Base-by-base conservation (phyloP, 2,888 invertebrate species). In the Ectemnius continuus region DNA sequence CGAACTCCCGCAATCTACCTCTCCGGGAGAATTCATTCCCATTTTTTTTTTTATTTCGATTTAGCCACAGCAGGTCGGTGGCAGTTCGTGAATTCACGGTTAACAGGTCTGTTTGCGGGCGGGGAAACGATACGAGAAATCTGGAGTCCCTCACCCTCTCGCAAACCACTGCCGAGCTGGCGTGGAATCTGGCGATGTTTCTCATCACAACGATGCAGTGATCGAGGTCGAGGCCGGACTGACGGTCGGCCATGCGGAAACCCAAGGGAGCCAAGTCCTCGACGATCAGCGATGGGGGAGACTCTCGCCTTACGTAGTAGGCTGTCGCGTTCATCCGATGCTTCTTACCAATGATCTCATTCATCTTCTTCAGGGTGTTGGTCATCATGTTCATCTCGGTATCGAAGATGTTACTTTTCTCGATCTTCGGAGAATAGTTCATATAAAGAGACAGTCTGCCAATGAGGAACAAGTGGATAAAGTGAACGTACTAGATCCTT, bases 191-290 rank as follows among this genome's bases (percentile, higher is more conserved):
- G 2, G 92, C 93, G 84, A 94, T 84, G 84, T 92, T 92, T 69
- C 89, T 88, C 0, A 93, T 81, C 8, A 93, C 92, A 47, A 92
- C 80, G 57, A 91, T 83, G 72, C 91, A 91, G 83, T 94, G 93
- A 14, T 90, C 88, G 82, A 92, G 89, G 85, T 94, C 93, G 36
- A 94, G 90, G n/a, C 93, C 93, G 67, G 85, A 84, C 76, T 92
- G 91, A 58, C 93, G 91, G 78, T 92, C 91, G 23, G 92, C 92
- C 91, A 93, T 91, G 73, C 92, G 91, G 80, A 91, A 93, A 46
- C 93, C 93, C 63, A 91, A 87, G 62, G 91, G 91, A n/a, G 92
- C 91, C 56, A 94, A 88, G 84, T 94, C 94, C 81, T 94, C 93
- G 52, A 94, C 86, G 1, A 94, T 86, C 48, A 92, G 84, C 8